Base-by-base conservation (phyloP, 2,113 vertebrate genomes). In the Motacilla tschutschensis region DNA sequence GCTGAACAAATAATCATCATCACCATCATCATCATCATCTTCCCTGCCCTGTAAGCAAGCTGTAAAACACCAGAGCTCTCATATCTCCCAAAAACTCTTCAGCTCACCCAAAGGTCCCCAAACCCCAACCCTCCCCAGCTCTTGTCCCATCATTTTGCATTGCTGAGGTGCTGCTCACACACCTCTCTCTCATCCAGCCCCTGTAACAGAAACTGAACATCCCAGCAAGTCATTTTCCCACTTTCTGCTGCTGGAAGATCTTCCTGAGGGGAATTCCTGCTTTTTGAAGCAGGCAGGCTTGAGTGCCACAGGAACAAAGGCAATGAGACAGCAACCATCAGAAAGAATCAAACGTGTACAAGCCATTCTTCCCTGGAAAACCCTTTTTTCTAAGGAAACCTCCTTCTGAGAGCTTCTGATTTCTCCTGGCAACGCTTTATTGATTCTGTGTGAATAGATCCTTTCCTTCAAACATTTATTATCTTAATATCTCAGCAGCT, bases 401-500 rank as follows among this genome's bases (percentile, higher is more conserved):
- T 79, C 46, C 48, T 78, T 69, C 41, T n/a, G 28, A 91, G 74
- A 79, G 67, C 79, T 72, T 79, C 67, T 59, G 28, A 40, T 82
- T 86, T 84, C 89, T 74, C 59, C 33, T 91, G 75, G 79, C 71
- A 93, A 87, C 1, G 0, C 48, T 66, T 84, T 58, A 83, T 94
- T 78, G 73, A 74, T 91, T 89, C 54, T 57, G 13, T 53, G 50
- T 75, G 90, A 91, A 89, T 38, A 89, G 76, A 89, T 92, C 54
- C 14, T 88, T 91, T 90, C 46, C 66, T 73, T 86, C 78, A 93
- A 72, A 84, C 75, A 58, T 40, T 90, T 81, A 74, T 66, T 88
- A 91, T 76, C 54, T 59, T 91, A 85, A 87, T 91, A 92, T 87
- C 85, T 93, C 79, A 64, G 60, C 58, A 87, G 53, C 76, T 78